Evolutionary conservation across 1,140 invertebrate genomes (phyloP), one percentile per base, ranked within the genome.

Genomic region (honey bee (Apis mellifera)): DNA sequence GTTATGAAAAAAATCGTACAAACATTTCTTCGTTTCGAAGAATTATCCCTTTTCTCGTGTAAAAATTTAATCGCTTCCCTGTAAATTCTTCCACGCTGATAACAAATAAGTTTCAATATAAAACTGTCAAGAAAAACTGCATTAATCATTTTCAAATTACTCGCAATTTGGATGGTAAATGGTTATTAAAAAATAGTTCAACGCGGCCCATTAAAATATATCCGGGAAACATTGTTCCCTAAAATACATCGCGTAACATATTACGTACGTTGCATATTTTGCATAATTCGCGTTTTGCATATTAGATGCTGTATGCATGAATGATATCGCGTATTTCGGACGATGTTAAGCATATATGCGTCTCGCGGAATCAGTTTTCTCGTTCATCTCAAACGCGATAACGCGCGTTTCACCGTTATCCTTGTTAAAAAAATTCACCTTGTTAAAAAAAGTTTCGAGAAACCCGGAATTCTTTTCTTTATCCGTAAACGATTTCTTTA

Each of bases 251-350:
- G 55, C 57, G 19, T 73, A 59, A 59, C 32, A 32, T 59, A 73
- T 73, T 60, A 60, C 57, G 57, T 59, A 48, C 21, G 32, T 42
- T 42, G 55, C 55, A 9, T 48, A 59, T 59, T 73, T 48, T 73
- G 71, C 71, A 73, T 73, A 73, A 73, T 73, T 73, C 5, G 55
- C 26, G 71, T 42, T 73, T 73, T 73, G 71, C 71, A 73, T 73
- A 73, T 73, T 73, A 57, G 54, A 73, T 48, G 55, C 57, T n/a
- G 15, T 48, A 42, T 48, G 71, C 71, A 59, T 59, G 55, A 73
- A 60, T 48, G 55, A 73, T 73, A 72, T 32, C 70, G 23, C 54
- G 11, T 57, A 73, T 60, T 73, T 73, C 15, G 71, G 32, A 19
- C 71, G 12, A 59, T n/a, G 54, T 48, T 59, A 60, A 73, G 32